Conservation (phyloP, 2,113 vertebrate species). For the Xenus cinereus region DNA sequence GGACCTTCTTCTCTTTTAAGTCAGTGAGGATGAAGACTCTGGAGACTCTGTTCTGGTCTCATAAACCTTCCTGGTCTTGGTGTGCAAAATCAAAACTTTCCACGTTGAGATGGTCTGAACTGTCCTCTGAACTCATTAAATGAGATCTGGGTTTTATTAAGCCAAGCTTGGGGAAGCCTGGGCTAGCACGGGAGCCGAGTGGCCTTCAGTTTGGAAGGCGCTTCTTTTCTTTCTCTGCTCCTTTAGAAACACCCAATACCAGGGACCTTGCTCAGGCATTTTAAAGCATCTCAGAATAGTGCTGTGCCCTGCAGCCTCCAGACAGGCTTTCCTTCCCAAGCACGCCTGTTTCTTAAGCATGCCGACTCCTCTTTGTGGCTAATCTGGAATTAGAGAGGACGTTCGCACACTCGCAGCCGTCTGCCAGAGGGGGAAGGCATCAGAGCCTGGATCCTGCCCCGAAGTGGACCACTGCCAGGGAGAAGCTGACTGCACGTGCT, state of each 20-base stretch:
- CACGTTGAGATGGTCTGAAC: neutral
- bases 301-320: neutral
- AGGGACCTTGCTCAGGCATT: neutral
- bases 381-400: constrained; percentile 55
- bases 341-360: neutral
- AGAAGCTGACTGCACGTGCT: neutral
- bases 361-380: neutral
- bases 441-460: neutral
- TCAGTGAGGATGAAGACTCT: neutral
- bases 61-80: neutral
- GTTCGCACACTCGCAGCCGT: neutral
- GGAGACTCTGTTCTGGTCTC: neutral
- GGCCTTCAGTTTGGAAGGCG: neutral
- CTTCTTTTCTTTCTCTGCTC: neutral
- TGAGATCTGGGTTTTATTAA: neutral
- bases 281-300: neutral
- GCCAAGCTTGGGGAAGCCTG: neutral
- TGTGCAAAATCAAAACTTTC: neutral
- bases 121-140: neutral
- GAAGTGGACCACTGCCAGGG: neutral
- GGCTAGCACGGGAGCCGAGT: neutral
- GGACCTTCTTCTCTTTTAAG: neutral
- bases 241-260: neutral
- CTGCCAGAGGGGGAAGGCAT: constrained; percentile 18
- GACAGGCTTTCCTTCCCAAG: neutral